Evolutionary conservation across 2,888 invertebrate species (phyloP), one percentile per base, ranked within the genome.

Genomic region (Maniola hyperantus): DNA sequence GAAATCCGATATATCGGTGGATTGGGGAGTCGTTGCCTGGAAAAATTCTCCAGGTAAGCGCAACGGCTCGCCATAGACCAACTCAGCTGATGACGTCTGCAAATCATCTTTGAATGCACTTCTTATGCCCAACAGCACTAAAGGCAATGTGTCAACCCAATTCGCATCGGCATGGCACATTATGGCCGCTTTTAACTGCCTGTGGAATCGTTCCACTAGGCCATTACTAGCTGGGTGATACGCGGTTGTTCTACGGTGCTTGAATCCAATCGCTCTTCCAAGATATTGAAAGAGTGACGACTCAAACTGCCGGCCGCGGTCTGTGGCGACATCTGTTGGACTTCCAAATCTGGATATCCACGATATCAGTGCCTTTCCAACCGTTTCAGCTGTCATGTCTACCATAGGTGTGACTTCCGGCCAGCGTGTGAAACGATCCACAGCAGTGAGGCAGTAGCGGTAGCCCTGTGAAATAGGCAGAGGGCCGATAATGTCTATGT

Each of bases 281-380:
- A 59, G 70, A 50, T 42, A 66, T 66, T 51, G 67, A 60, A 77
- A 77, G 0, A 72, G 66, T 0, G 67, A 34, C 0, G 68, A 74
- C 63, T 74, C 73, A 36, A 76, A 83, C 60, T 88, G 86, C 6
- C 73, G 60, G 0, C 76, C 77, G 1, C 72, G 66, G 50, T 76
- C 75, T 0, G 74, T 73, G 10, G 72, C 70, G 7, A 75, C 71
- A 7, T 71, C 51, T 2, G 63, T 71, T 5, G 87, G 88, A 10
- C 79, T 73, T 1, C 88, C 88, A 68, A 80, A 89, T 13, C 85
- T 71, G 4, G 85, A 64, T 2, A 91, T 79, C 90, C 87, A 91
- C 0, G 59, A 42, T 33, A 78, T 68, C 18, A 90, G 77, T 1
- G 80, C 78, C 13, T 63, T 34, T 7, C 53, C 50, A 10, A 51